Conservation (phyloP, 92 coral and sea anemone genomes). For the Siderastrea siderea region DNA sequence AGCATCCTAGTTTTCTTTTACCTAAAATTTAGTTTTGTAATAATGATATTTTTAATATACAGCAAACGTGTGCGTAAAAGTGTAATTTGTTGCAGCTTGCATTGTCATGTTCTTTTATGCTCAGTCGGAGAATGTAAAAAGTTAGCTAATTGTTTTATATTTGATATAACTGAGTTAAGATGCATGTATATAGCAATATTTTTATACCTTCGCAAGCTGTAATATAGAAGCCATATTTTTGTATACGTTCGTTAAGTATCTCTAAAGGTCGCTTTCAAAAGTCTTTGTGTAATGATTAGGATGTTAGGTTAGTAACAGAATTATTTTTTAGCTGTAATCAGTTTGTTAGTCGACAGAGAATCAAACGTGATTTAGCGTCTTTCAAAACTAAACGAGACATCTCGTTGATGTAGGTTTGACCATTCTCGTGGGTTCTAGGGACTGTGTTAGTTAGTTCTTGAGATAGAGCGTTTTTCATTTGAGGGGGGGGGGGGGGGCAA, state of each 20-base stretch:
- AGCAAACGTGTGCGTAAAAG: slow-evolving; percentile 5
- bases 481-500: too few species aligned
- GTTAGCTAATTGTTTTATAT: not conserved
- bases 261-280: not conserved
- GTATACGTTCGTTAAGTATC: not conserved
- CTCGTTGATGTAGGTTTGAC: not conserved
- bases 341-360: not conserved
- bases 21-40: not conserved
- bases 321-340: not conserved
- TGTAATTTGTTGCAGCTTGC: not conserved
- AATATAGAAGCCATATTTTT: slow-evolving; percentile 8
- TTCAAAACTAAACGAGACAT: too few species aligned
- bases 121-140: not conserved
- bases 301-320: too few species aligned
- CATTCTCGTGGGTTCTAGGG: not conserved
- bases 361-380: not conserved
- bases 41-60: not conserved
- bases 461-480: not conserved
- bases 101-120: not conserved
- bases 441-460: not conserved
- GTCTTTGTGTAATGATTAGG: not conserved
- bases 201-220: not conserved
- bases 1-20: not conserved
- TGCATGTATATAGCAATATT: not conserved
- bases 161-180: not conserved